These are phyloP conservation scores for Callopanchax toddi DNA, from an alignment of 2,113 vertebrate species.

Conservation along the genomic window DNA sequence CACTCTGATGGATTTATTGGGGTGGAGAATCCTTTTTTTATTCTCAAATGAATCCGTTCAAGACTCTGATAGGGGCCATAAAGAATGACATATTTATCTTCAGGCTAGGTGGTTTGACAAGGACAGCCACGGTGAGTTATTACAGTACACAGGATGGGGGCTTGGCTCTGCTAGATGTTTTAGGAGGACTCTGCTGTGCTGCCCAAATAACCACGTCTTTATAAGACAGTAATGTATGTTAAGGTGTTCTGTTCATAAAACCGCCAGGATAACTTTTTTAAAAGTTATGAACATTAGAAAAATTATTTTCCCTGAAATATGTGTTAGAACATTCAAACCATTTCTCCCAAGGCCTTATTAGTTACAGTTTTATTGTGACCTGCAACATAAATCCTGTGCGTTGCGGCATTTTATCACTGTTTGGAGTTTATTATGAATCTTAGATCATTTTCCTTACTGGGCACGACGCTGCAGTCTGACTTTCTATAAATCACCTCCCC, in stretches of 20 bases:
- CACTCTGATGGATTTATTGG: slow-evolving; percentile 76
- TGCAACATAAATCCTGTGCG: slow-evolving; percentile 84
- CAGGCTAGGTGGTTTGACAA: slow-evolving; percentile 76
- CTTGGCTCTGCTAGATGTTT: slow-evolving; percentile 49
- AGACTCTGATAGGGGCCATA: slow-evolving; percentile 73
- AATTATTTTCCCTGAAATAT: slow-evolving; percentile 9
- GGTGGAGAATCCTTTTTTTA: slow-evolving; percentile 76
- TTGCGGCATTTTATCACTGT: slow-evolving; percentile 79
- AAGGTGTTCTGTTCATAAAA: neutral
- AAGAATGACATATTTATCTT: slow-evolving; percentile 80
- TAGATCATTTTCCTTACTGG: slow-evolving; percentile 72
- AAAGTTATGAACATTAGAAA: neutral
- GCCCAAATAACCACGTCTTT: slow-evolving; percentile 15
- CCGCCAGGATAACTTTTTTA: neutral
- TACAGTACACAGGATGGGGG: slow-evolving; percentile 50
- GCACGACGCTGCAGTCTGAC: slow-evolving; percentile 41
- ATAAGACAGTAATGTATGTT: slow-evolving; percentile 7
- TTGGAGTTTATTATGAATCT: slow-evolving; percentile 86
- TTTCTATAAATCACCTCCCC: slow-evolving; percentile 52
- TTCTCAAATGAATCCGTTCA: slow-evolving; percentile 78
- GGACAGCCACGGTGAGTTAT: slow-evolving; percentile 77
- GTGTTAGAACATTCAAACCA: neutral
- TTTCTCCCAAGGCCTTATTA: slow-evolving; percentile 73
- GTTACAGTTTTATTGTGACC: slow-evolving; percentile 88
- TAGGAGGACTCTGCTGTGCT: slow-evolving; percentile 17